phyloP scores from a whole-genome alignment of 2,888 invertebrate species.

The Bedellia somnulentella region DNA sequence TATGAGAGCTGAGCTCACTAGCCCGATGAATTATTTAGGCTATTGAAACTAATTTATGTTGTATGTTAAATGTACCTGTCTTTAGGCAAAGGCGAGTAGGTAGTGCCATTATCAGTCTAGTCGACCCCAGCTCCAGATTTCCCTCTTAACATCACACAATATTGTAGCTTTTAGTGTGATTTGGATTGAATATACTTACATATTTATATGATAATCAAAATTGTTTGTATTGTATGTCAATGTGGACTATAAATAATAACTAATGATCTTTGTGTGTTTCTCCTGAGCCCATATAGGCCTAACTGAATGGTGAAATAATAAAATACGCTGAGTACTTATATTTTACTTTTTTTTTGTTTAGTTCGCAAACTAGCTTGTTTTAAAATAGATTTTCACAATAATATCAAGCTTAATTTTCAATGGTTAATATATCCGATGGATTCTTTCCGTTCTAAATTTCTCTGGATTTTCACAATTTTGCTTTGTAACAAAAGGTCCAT shows the following conservation, averaged over 20 bases:
- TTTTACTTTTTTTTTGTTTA: too few relatives aligned
- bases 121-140: constrained; percentile 1
- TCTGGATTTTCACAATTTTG: too few relatives aligned
- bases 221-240: constrained; percentile 7
- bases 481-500: too few relatives aligned
- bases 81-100: too few relatives aligned
- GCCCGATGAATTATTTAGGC: background rate
- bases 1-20: constrained; percentile 3
- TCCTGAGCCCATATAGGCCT: constrained; percentile 13
- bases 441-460: too few relatives aligned
- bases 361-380: too few relatives aligned
- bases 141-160: constrained; percentile 3
- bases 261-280: constrained; percentile 8
- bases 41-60: background rate
- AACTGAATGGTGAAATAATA: constrained; percentile 21
- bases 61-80: background rate
- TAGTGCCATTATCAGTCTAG: background rate
- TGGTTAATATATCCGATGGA: too few relatives aligned
- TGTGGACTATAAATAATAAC: constrained; percentile 7
- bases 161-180: constrained; percentile 4
- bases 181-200: constrained; percentile 4
- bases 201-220: constrained; percentile 4
- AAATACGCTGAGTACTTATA: too few relatives aligned
- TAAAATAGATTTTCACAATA: too few relatives aligned
- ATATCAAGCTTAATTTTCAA: too few relatives aligned